Percentiles rank a stretch among this genome's conserved stretches.
Conservation (phyloP, 2,888 invertebrate species). For the Acanthosoma haemorrhoidale region DNA sequence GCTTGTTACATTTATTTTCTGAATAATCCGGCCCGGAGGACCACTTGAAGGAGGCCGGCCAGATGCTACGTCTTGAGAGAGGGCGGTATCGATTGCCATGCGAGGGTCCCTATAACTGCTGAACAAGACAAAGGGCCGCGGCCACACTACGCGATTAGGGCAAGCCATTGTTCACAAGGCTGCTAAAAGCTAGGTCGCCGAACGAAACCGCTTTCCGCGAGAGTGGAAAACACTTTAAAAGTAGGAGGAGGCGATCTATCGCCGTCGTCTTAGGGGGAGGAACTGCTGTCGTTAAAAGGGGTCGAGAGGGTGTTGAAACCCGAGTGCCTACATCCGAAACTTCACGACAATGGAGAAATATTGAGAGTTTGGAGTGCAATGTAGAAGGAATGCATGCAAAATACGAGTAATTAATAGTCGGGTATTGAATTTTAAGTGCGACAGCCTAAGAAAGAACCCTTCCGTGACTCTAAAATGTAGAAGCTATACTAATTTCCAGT, state of each 20-base stretch:
- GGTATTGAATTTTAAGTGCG: too few species aligned
- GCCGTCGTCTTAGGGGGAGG: neutral
- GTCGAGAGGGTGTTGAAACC: neutral
- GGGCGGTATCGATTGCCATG: neutral
- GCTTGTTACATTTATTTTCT: too few species aligned
- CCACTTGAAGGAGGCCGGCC: too few species aligned
- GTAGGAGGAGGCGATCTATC: too few species aligned
- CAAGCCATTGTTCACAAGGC: neutral
- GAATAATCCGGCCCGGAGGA: too few species aligned
- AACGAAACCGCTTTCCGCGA: neutral
- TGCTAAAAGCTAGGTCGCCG: neutral
- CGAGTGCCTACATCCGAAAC: neutral
- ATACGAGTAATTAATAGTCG: too few species aligned
- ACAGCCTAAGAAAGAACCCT: too few species aligned
- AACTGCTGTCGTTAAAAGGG: neutral
- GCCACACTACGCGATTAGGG: neutral
- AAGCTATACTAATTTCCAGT: too few species aligned
- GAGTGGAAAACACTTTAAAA: constrained; percentile 12
- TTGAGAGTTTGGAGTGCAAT: too few species aligned
- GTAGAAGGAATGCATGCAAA: too few species aligned
- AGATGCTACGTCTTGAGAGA: neutral
- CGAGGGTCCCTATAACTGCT: constrained; percentile 12
- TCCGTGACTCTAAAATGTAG: too few species aligned
- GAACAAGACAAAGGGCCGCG: constrained; percentile 19
- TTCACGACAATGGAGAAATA: neutral